Percentiles rank a stretch among this genome's conserved stretches.
phyloP scores from a whole-genome alignment of 2,113 vertebrate genomes.

The Otis tarda region DNA sequence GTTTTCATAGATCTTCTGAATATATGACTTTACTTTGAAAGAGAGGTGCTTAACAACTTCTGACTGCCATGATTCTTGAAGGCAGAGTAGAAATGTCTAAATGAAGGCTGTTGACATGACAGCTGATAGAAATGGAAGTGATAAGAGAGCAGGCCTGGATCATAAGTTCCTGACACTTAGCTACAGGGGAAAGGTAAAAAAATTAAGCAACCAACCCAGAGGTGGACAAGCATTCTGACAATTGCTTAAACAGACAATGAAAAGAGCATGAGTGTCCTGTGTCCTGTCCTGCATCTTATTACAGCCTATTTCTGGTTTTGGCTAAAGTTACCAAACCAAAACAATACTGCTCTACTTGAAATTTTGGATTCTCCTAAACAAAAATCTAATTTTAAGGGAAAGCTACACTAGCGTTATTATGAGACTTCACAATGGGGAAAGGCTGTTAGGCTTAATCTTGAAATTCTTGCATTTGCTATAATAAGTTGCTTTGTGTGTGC shows the following conservation, averaged over 20 bases:
- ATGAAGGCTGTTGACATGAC: not conserved
- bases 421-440: not conserved
- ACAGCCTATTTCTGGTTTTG: not conserved
- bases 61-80: not conserved
- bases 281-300: not conserved
- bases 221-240: not conserved
- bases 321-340: not conserved
- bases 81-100: not conserved
- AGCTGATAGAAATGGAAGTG: not conserved
- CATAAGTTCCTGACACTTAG: not conserved
- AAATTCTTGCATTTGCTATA: not conserved
- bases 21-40: not conserved
- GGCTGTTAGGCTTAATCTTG: not conserved
- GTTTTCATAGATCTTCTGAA: not conserved
- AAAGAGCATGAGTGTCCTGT: not conserved
- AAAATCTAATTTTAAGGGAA: not conserved
- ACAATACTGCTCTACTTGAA: not conserved
- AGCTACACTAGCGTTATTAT: not conserved
- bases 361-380: not conserved
- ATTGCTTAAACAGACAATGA: not conserved
- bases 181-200: not conserved
- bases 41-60: not conserved
- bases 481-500: not conserved
- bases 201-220: not conserved
- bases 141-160: not conserved